Base-by-base conservation (phyloP, 92 coral and sea anemone species). In the Metridium senile region DNA sequence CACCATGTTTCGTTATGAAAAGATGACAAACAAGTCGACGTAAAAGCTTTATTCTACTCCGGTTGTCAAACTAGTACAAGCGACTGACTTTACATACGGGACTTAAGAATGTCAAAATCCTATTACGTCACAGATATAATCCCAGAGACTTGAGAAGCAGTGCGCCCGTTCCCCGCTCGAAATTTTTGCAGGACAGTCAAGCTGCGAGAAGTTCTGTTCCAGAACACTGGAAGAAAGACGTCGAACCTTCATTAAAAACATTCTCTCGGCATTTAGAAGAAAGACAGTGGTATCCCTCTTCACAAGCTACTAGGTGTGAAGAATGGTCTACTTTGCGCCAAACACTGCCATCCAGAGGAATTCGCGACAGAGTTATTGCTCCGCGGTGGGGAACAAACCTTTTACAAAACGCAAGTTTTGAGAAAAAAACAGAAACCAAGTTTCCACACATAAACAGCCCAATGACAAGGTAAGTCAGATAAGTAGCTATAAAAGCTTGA, bases 391-490 rank as follows among this genome's bases (percentile, higher is more conserved):
- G 99, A 11, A 92, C 99, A 0, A 93, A 92, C 1, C 43, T 85
- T 70, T 78, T 93, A 7, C 70, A 28, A 0, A 25, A 69, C 13
- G 80, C 78, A 32, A 21, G 74, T 1, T 82, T 84, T 73, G 81
- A 58, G 21, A 84, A 72, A 9, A 62, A 66, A 73, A 59, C 66
- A 26, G 88, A 90, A 71, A 82, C 68, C 56, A 84, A 81, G 27
- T 95, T 95, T 68, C 99, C 97, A 11, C 99, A 92, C 32, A 93
- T 95, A 19, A 95, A 95, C 87, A 95, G 99, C 59, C 97, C 99
- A 1, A 95, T 95, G 97, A 95, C 99, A 10, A 67, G 99, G 99
- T 95, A 74, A 86, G 87, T 28, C 9, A 6, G 23, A 56, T 4
- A 10, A 21, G n/a, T n/a, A n/a, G n/a, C n/a, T n/a, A n/a, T n/a